These are phyloP conservation scores for Lithophane semibrunnea DNA, from an alignment of 2,888 invertebrate species.

Conservation along the genomic window DNA sequence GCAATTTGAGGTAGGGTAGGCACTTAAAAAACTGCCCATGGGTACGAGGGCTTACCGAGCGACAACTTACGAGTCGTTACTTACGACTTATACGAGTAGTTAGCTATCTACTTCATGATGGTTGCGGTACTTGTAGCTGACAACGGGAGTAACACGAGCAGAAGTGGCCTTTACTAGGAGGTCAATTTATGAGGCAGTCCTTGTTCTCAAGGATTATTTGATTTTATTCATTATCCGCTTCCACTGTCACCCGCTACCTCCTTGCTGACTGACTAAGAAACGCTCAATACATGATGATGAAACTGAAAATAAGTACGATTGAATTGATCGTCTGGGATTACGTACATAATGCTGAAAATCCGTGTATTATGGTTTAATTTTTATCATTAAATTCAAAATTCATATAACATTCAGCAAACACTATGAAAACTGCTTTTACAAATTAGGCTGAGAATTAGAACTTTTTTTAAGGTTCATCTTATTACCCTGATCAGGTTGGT, in stretches of 20 bases:
- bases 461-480: not conserved
- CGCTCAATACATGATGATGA: not conserved
- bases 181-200: slow-evolving; percentile 13
- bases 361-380: too few species aligned
- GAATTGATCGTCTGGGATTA: too few species aligned
- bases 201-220: slow-evolving; percentile 1
- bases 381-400: too few species aligned
- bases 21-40: too few species aligned
- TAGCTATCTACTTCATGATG: slow-evolving; percentile 20
- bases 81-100: slow-evolving; percentile 1
- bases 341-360: too few species aligned
- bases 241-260: not conserved
- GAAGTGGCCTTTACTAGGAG: not conserved
- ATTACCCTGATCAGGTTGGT: too few species aligned
- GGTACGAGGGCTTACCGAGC: not conserved
- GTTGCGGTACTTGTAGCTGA: not conserved
- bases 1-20: too few species aligned
- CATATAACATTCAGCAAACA: too few species aligned
- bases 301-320: not conserved
- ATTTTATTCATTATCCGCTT: not conserved
- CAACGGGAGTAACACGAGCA: slow-evolving; percentile 13
- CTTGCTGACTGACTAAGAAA: not conserved
- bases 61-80: slow-evolving; percentile 4
- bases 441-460: not conserved
- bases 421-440: not conserved